Evolutionary conservation across 2,113 vertebrate genomes (phyloP).

Genomic region (Oreotrochilus melanogaster): DNA sequence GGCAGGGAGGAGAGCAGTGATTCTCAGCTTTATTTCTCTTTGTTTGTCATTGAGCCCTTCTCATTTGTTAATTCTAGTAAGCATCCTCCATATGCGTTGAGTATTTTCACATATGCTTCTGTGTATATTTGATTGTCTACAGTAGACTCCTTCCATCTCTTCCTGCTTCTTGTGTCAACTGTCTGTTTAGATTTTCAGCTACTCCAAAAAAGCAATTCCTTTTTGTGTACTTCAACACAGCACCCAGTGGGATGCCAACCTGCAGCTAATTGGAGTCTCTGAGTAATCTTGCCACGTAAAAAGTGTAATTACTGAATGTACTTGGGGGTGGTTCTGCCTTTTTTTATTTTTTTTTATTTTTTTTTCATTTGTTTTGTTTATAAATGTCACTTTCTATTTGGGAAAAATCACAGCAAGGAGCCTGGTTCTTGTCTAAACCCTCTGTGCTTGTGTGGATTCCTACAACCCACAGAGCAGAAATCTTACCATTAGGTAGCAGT

Average conservation of each 20-base stretch:
- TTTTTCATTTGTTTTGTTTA: background rate
- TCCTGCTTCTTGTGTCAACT: conserved; percentile 17
- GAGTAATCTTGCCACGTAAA: background rate
- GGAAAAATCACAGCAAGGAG: background rate
- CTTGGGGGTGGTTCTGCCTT: background rate
- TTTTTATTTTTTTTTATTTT: no score
- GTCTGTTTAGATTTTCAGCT: background rate
- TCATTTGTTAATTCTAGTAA: background rate
- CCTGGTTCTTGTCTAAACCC: background rate
- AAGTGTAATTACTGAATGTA: background rate
- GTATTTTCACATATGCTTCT: conserved; percentile 40
- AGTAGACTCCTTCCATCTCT: background rate
- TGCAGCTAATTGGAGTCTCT: background rate
- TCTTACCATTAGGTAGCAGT: background rate
- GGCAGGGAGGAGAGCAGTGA: conserved; percentile 31
- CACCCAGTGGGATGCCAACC: background rate
- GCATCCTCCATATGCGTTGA: conserved; percentile 9
- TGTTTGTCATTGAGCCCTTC: background rate
- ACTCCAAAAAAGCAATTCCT: background rate
- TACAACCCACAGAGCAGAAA: background rate
- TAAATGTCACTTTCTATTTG: background rate
- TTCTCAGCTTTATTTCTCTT: conserved; percentile 1
- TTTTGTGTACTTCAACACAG: background rate
- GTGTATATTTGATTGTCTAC: conserved; percentile 30
- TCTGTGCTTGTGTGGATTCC: background rate